Evolutionary conservation across 2,113 vertebrate species (phyloP), one percentile per base, ranked within the genome.

Genomic region (Boleophthalmus pectinirostris): DNA sequence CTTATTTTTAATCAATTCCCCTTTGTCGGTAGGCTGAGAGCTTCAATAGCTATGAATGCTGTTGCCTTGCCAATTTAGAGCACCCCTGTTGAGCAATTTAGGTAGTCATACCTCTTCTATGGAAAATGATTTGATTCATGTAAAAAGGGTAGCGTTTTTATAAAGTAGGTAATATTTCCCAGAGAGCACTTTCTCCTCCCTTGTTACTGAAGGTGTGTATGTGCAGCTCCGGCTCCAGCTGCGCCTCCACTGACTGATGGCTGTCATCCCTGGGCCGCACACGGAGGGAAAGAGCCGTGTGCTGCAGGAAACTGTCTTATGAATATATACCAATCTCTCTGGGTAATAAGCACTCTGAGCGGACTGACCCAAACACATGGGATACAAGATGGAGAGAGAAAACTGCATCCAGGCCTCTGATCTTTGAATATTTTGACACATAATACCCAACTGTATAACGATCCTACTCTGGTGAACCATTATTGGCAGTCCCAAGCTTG

Each of bases 1-100:
- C 79, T 85, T 86, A 83, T 77, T 88, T 92, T 86, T 83, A 89
- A 90, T 88, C 84, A 87, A 83, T 81, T 83, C 85, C 89, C 79
- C 23, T 84, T 82, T 84, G 86, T 85, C 82, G 57, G 82, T 56
- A 58, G 79, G 71, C 73, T 35, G 45, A 78, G 71, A 78, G 75
- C 68, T 84, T 83, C 72, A 71, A 53, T 89, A 79, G 63, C 75
- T 73, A 72, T 82, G 84, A 84, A 82, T 18, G 47, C 68, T 64
- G 68, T 77, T 79, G 85, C 82, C 76, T 80, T 87, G 74, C 82
- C 81, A 84, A 75, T 82, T 84, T 85, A 81, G 74, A 69, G 73
- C 75, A 77, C 82, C 83, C 86, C 84, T 56, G 83, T 73, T 66
- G 86, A 79, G 88, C 85, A 82, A 75, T 90, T 87, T 81, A 87